Evolutionary conservation across 2,888 invertebrate species (phyloP).

Genomic region (Gasteruption jaculator): DNA sequence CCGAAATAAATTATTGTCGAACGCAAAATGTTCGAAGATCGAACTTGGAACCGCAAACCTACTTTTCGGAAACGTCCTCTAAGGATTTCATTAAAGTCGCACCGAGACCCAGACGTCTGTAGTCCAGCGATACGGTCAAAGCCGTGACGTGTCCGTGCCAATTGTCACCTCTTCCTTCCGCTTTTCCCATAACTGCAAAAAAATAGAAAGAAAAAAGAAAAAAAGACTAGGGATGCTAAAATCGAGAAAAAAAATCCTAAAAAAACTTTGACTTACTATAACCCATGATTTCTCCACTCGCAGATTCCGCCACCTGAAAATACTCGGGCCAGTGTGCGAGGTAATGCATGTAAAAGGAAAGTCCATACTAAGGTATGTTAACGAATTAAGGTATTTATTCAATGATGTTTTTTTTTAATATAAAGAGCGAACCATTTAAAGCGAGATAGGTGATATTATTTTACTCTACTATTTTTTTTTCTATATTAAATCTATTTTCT

Average conservation of each 20-base stretch:
- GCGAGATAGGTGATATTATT: too few species aligned
- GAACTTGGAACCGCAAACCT: too few species aligned
- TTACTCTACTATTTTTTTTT: too few species aligned
- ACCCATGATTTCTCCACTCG: slow-evolving; percentile 96
- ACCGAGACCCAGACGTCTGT: slow-evolving; percentile 86
- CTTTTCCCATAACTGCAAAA: slow-evolving; percentile 93
- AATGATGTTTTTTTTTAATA: neutral
- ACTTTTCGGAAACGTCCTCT: slow-evolving; percentile 96
- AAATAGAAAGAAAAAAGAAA: slow-evolving; percentile 12
- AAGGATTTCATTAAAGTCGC: slow-evolving; percentile 89
- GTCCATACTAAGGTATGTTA: slow-evolving; percentile 61
- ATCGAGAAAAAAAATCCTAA: slow-evolving; percentile 4
- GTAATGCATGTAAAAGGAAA: slow-evolving; percentile 96
- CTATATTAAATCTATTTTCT: too few species aligned
- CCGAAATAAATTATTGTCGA: too few species aligned
- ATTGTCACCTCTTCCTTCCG: slow-evolving; percentile 91
- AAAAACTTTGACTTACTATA: slow-evolving; percentile 73
- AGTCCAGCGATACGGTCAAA: slow-evolving; percentile 92
- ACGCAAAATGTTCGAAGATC: too few species aligned
- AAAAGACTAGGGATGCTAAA: slow-evolving; percentile 6
- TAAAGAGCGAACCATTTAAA: neutral
- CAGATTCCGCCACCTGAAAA: slow-evolving; percentile 95
- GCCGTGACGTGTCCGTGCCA: slow-evolving; percentile 99
- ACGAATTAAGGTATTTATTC: slow-evolving; percentile 10
- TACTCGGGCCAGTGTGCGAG: slow-evolving; percentile 98